These are phyloP conservation scores for Lydus trimaculatus DNA, from an alignment of 2,888 invertebrate genomes.

Conservation along the genomic window DNA sequence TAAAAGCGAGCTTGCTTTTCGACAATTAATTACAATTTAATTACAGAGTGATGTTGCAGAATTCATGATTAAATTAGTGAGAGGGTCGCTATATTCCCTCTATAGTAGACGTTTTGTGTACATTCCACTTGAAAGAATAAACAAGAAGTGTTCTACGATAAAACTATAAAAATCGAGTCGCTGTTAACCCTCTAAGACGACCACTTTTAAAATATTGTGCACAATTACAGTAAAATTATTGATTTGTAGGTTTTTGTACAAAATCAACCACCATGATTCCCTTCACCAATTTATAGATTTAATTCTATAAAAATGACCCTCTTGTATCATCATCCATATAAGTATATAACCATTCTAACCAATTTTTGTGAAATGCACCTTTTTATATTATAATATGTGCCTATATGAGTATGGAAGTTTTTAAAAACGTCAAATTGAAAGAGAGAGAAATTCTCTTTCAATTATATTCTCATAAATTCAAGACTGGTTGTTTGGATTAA, in stretches of 20 bases:
- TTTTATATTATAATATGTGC: too few relatives aligned
- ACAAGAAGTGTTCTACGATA: not conserved
- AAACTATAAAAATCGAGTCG: too few relatives aligned
- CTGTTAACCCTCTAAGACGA: not conserved
- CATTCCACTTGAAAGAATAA: not conserved
- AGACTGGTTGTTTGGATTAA: conserved; percentile 20
- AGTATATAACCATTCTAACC: not conserved
- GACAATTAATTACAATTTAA: conserved; percentile 42
- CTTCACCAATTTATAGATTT: conserved; percentile 19
- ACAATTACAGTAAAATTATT: not conserved
- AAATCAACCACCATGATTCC: conserved; percentile 39
- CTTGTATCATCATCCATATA: not conserved
- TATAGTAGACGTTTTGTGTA: not conserved
- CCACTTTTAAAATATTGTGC: too few relatives aligned
- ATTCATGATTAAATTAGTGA: conserved; percentile 36
- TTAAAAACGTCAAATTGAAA: conserved; percentile 34
- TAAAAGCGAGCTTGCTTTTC: conserved; percentile 18
- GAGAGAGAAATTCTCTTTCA: conserved; percentile 47
- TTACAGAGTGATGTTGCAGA: conserved; percentile 28
- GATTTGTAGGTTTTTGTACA: conserved; percentile 22
- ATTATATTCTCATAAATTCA: conserved; percentile 43
- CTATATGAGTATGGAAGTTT: too few relatives aligned
- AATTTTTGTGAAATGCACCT: not conserved
- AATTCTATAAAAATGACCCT: conserved; percentile 1
- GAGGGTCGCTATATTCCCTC: not conserved